Evolutionary conservation across 2,888 invertebrate genomes (phyloP).

Genomic region (Xylocampa areola): DNA sequence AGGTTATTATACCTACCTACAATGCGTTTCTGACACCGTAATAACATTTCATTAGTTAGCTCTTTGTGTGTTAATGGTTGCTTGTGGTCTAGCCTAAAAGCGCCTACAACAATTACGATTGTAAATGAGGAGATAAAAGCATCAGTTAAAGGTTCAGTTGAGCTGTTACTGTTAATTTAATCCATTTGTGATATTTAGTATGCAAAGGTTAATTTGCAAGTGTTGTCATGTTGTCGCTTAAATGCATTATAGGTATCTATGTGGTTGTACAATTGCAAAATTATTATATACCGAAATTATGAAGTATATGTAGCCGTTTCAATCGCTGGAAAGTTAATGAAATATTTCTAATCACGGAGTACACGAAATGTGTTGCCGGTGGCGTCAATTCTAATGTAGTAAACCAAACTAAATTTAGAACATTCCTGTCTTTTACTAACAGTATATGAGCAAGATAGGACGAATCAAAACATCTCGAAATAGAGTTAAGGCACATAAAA

Average conservation of each 20-base stretch:
- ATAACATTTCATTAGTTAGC: conserved; percentile 45
- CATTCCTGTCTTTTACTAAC: too few species aligned
- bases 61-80: conserved; percentile 39
- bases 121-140: conserved; percentile 45
- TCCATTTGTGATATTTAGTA: conserved; percentile 40
- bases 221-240: conserved; percentile 10
- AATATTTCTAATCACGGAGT: too few species aligned
- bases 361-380: too few species aligned
- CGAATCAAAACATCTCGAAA: too few species aligned
- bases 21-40: conserved; percentile 22
- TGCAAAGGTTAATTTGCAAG: conserved; percentile 36
- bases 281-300: too few species aligned
- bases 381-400: too few species aligned
- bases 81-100: conserved; percentile 8
- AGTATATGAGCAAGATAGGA: too few species aligned
- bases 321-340: too few species aligned
- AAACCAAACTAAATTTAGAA: too few species aligned
- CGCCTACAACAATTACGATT: conserved; percentile 46
- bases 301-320: too few species aligned
- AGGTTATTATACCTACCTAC: conserved; percentile 10
- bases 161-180: conserved; percentile 37
- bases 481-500: too few species aligned
- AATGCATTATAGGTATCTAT: neutral
- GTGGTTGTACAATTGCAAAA: neutral
- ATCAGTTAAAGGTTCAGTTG: conserved; percentile 14